Percentiles rank a stretch among this genome's conserved stretches.
Evolutionary conservation across 2,797 vertebrate genomes (phyloP).

Genomic region (Gallinago nigripennis): DNA sequence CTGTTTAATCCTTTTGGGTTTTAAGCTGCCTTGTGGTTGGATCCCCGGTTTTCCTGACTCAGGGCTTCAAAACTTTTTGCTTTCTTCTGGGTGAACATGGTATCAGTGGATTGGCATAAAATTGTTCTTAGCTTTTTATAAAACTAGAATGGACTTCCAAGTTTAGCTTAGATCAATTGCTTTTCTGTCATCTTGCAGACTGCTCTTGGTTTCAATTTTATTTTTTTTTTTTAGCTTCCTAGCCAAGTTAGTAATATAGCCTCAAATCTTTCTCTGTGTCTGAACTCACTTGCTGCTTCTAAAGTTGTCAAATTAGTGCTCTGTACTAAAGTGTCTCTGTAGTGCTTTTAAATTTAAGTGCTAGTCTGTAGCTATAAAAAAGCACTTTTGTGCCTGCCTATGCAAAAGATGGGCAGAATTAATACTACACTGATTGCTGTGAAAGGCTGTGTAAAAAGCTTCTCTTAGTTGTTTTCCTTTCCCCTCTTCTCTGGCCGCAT

Average conservation of each 20-base stretch:
- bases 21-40: not conserved
- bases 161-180: not conserved
- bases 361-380: constrained; percentile 19
- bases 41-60: not conserved
- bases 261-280: not conserved
- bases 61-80: not conserved
- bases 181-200: not conserved
- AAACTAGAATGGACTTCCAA: not conserved
- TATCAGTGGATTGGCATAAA: not conserved
- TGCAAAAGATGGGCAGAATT: constrained; percentile 28
- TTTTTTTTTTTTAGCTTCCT: not conserved
- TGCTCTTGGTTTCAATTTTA: not conserved
- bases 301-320: constrained; percentile 32
- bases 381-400: not conserved
- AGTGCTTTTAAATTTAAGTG: constrained; percentile 52
- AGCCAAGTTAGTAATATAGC: not conserved
- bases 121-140: not conserved
- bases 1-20: not conserved
- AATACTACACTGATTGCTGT: not conserved
- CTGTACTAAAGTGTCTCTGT: constrained; percentile 34
- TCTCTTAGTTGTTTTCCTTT: not conserved
- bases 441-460: not conserved
- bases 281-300: constrained; percentile 38
- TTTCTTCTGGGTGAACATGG: not conserved
- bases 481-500: not conserved